These are phyloP conservation scores for Eucera pruinosa DNA, from an alignment of 2,888 invertebrate genomes.

Conservation along the genomic window DNA sequence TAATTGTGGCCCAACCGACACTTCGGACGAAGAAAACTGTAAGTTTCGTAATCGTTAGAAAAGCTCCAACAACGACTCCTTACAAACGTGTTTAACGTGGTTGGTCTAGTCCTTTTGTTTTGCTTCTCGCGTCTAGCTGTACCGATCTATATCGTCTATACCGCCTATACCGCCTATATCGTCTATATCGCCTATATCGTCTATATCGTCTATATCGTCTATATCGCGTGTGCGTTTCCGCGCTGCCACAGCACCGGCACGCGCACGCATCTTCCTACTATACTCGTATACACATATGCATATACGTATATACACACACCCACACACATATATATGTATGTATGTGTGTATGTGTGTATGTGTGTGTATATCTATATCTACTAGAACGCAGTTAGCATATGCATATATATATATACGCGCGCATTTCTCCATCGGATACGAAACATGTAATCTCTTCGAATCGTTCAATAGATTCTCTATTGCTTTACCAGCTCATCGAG, in stretches of 20 bases:
- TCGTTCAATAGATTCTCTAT: conserved; percentile 70
- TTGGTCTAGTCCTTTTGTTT: conserved; percentile 56
- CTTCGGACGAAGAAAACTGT: conserved; percentile 92
- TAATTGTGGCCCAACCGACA: conserved; percentile 93
- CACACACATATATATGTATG: too few species aligned
- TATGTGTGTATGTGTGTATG: too few species aligned
- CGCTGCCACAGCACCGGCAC: background rate
- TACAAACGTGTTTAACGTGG: conserved; percentile 58
- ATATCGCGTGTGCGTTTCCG: conserved; percentile 4
- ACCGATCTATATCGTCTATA: too few species aligned
- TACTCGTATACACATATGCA: background rate
- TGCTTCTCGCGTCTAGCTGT: conserved; percentile 69
- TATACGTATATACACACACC: background rate
- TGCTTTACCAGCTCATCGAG: conserved; percentile 60
- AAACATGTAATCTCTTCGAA: conserved; percentile 67
- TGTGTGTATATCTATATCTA: too few species aligned
- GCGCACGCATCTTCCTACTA: conserved; percentile 13
- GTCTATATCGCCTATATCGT: too few species aligned
- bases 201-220: too few species aligned
- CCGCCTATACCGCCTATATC: too few species aligned
- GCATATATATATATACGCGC: too few species aligned
- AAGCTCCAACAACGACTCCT: conserved; percentile 42
- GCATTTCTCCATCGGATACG: conserved; percentile 60
- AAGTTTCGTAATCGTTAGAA: conserved; percentile 85
- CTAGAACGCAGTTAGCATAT: too few species aligned